Conservation (phyloP, 2,888 invertebrate species). For the Anthophora plumipes region DNA sequence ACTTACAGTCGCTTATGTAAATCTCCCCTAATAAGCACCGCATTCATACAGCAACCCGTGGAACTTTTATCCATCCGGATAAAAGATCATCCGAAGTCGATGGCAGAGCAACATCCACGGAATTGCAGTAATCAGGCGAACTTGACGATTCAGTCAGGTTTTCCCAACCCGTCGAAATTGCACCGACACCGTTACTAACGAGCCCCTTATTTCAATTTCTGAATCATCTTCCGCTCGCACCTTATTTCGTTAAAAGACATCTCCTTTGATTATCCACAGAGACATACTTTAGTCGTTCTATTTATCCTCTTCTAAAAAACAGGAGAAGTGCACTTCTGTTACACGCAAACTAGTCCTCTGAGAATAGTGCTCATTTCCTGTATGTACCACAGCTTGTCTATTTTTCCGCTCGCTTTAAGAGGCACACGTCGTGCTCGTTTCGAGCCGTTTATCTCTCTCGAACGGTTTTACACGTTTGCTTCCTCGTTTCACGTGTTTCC, state of each 20-base stretch:
- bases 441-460: neutral
- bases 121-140: conserved; percentile 1
- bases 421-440: conserved; percentile 14
- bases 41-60: neutral
- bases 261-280: conserved; percentile 25
- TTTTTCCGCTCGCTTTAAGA: conserved; percentile 20
- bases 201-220: conserved; percentile 19
- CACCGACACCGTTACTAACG: neutral
- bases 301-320: conserved; percentile 25
- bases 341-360: conserved; percentile 26
- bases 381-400: neutral
- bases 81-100: neutral
- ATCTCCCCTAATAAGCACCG: neutral
- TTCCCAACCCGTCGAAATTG: neutral
- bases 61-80: neutral
- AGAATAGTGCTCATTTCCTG: conserved; percentile 34
- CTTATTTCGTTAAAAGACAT: too few species aligned
- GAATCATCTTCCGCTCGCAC: neutral
- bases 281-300: conserved; percentile 14
- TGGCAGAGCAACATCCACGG: neutral
- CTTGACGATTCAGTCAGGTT: neutral
- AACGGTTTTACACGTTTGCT: neutral
- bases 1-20: neutral
- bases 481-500: neutral
- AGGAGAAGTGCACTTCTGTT: conserved; percentile 23